Evolutionary conservation across 2,113 vertebrate species (phyloP).

Genomic region (Sinocyclocheilus anophthalmus): DNA sequence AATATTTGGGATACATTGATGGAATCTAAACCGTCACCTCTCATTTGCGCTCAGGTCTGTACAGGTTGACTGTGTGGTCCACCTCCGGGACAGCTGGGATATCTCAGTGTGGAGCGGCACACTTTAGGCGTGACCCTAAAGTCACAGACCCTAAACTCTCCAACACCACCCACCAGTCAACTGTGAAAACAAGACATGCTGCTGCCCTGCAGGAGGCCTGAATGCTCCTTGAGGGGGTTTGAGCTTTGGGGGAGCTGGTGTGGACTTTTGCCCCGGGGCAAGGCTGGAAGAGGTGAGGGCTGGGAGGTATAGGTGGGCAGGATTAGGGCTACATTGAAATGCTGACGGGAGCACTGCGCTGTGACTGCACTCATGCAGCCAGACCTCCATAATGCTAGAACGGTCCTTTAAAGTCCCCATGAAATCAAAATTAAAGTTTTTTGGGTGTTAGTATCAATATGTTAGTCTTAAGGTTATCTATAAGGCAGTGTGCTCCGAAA

Average conservation of each 20-base stretch:
- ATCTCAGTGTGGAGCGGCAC: constrained; percentile 56
- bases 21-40: background rate
- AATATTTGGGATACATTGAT: background rate
- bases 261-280: constrained; percentile 50
- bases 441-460: too few species aligned
- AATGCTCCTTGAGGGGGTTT: constrained; percentile 49
- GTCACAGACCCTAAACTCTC: constrained; percentile 47
- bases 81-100: constrained; percentile 34
- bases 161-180: constrained; percentile 63
- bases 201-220: constrained; percentile 50
- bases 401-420: background rate
- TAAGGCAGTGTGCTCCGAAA: too few species aligned
- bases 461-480: too few species aligned
- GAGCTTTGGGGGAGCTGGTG: constrained; percentile 44
- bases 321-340: constrained; percentile 61
- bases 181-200: constrained; percentile 70
- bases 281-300: constrained; percentile 47
- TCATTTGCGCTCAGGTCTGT: background rate
- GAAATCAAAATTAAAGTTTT: too few species aligned
- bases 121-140: constrained; percentile 65
- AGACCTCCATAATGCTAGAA: constrained; percentile 47
- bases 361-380: constrained; percentile 60
- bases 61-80: background rate
- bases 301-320: constrained; percentile 30
- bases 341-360: constrained; percentile 62